Evolutionary conservation across 1,140 invertebrate genomes (phyloP), one percentile per base, ranked within the genome.

Genomic region (Hermatobates lingyangjiaoensis): DNA sequence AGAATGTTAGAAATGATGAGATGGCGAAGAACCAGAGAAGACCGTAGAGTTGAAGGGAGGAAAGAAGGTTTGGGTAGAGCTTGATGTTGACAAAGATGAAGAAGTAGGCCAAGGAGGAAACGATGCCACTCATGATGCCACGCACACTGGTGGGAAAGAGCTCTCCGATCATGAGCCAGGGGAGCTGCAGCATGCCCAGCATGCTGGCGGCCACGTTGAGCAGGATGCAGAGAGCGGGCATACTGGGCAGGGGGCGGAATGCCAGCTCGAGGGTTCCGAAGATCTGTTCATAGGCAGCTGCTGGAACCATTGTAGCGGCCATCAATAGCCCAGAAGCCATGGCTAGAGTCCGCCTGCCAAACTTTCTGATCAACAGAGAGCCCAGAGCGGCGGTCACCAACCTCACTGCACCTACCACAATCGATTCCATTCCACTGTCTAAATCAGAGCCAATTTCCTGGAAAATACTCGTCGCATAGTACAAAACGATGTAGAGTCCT

Each of bases 11-110:
- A 0, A 80, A 61, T 0, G 81, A 77, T 45, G 81, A 73, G 1
- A 69, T 71, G 2, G 79, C 71, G 62, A 92, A 93, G 5, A 84
- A 67, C 66, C 81, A 83, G 61, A 87, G 74, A 1, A 78, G 80
- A 0, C 74, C 76, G 56, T 86, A 82, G 15, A 79, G 72, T 3
- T 76, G 70, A 1, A 81, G 53, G 0, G 68, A 48, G 2, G 62
- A 58, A 46, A 72, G 71, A 47, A 82, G 59, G 44, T 75, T 69
- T 0, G 79, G 78, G 58, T 82, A 82, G 0, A 75, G 74, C 62
- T 82, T 82, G 12, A 82, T 76, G 26, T 74, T 76, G 26, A 72
- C 67, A 60, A 83, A 83, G 34, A 80, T 80, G 2, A 82, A 67
- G 1, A 78, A 61, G 52, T 83, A 80, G 0, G 73, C 80, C n/a